Percentiles rank a stretch among this genome's conserved stretches.
phyloP scores from a whole-genome alignment of 2,888 invertebrate species.

The Acanthosepion pharaonis region DNA sequence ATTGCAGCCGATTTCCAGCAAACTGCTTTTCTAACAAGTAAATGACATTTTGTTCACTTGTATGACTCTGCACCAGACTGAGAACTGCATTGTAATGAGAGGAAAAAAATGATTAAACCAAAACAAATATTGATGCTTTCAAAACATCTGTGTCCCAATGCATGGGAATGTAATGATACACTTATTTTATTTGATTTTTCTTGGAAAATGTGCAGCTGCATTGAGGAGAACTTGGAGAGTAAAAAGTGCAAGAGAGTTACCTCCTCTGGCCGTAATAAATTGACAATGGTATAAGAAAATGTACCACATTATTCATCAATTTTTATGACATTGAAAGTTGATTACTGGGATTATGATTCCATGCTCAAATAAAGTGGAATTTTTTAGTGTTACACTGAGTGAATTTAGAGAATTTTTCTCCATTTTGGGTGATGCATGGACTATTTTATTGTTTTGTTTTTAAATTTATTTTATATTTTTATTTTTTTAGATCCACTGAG shows the following conservation, averaged over 20 bases:
- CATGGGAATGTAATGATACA: not conserved
- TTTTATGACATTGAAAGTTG: not conserved
- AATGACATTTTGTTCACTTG: too few species aligned
- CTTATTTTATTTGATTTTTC: not conserved
- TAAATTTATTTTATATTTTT: not conserved
- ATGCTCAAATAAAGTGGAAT: not conserved
- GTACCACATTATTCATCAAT: not conserved
- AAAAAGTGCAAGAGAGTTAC: not conserved
- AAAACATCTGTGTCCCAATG: not conserved
- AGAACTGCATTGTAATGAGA: too few species aligned
- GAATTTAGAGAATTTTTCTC: not conserved
- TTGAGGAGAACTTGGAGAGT: not conserved
- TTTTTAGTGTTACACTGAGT: not conserved
- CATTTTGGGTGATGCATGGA: not conserved
- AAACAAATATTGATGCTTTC: not conserved
- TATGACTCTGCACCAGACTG: too few species aligned
- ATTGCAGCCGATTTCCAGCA: too few species aligned
- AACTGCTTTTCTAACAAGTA: too few species aligned
- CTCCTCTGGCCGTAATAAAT: not conserved
- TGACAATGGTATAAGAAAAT: not conserved
- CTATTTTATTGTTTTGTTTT: not conserved
- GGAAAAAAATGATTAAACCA: not conserved
- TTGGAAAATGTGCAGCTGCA: constrained; percentile 16
- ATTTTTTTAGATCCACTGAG: not conserved
- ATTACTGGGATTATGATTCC: not conserved